A percentile compares a stretch with the other conserved stretches of the same genome.
Conservation (phyloP, 1,140 invertebrate species). For the Dolichoris vasculosae region DNA sequence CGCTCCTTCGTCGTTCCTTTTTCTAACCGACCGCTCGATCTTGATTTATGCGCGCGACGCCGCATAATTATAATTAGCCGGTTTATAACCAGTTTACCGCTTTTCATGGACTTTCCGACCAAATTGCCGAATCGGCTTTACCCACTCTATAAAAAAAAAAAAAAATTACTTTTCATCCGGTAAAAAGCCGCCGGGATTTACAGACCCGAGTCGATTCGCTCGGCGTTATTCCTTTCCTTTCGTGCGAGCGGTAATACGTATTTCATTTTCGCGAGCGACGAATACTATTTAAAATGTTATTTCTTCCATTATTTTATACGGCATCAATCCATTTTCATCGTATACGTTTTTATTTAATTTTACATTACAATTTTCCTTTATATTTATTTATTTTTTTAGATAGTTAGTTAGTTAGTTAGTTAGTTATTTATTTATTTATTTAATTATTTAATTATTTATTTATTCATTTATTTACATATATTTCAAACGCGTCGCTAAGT, state of each 20-base stretch:
- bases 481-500: too few relatives aligned
- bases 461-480: too few relatives aligned
- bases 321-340: too few relatives aligned
- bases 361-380: neutral
- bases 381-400: too few relatives aligned
- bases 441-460: too few relatives aligned
- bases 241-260: neutral
- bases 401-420: too few relatives aligned
- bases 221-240: too few relatives aligned
- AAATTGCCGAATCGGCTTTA: neutral
- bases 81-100: neutral
- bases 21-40: neutral
- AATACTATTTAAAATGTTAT: neutral
- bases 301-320: neutral
- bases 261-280: neutral
- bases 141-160: neutral
- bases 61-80: slow-evolving; percentile 12
- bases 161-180: neutral
- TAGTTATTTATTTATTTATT: too few relatives aligned
- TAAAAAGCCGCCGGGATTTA: neutral
- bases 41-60: neutral
- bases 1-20: neutral
- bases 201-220: neutral
- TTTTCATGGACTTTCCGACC: neutral
- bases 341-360: neutral